phyloP scores from a whole-genome alignment of 2,797 vertebrate genomes.

The Tragopan temminckii region DNA sequence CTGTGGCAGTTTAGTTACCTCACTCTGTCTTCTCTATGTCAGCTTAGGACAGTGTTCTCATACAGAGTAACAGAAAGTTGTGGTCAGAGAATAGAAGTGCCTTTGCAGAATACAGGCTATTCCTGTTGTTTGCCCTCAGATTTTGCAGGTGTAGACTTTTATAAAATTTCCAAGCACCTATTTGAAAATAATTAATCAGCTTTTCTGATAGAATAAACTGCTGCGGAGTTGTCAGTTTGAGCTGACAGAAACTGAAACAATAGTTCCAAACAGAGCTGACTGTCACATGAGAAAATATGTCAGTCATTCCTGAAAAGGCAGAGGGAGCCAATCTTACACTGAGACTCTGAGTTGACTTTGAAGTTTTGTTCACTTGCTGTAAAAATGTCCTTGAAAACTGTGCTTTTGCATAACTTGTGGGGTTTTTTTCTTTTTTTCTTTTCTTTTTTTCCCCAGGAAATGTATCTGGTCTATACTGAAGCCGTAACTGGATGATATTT shows the following conservation, averaged over 20 bases:
- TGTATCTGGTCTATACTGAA: not conserved
- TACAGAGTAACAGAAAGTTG: not conserved
- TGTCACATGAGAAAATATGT: not conserved
- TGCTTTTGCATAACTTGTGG: not conserved
- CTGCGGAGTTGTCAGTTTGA: not conserved
- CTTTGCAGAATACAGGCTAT: not conserved
- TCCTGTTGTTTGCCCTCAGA: not conserved
- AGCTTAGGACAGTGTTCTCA: not conserved
- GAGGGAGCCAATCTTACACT: not conserved
- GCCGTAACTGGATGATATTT: not conserved
- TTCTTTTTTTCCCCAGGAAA: not conserved
- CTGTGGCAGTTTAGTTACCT: constrained; percentile 1
- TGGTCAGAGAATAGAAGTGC: not conserved
- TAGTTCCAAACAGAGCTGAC: not conserved
- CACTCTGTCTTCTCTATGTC: constrained; percentile 34
- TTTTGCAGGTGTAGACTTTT: not conserved
- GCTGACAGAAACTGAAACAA: not conserved
- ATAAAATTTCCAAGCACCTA: not conserved
- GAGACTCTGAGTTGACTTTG: not conserved
- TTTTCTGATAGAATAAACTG: not conserved
- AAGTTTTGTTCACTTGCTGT: not conserved
- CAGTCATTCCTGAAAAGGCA: not conserved
- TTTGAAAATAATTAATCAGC: not conserved
- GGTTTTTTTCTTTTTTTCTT: not conserved
- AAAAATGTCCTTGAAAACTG: not conserved